Evolutionary conservation across 2,888 invertebrate genomes (phyloP), one percentile per base, ranked within the genome.

Genomic region (Philereme vetulata): DNA sequence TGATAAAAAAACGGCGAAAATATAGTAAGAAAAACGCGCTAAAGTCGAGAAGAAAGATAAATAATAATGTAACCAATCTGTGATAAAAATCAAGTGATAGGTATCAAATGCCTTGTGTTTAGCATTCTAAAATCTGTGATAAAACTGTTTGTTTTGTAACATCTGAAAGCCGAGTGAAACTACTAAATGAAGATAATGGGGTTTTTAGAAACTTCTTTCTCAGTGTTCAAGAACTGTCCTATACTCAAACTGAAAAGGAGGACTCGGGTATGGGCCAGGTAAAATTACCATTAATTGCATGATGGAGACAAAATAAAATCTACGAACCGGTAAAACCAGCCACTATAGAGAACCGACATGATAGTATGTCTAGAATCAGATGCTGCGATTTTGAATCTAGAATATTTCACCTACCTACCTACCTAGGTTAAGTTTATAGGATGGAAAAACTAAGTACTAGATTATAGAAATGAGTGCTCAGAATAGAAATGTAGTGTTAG

Each of bases 141-240:
- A 53, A 6, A 21, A 21, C 34, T 56, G 44, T 43, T 8, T 36
- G 10, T 48, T 48, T 35, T 35, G 42, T 5, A 9, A 1, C 42
- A 10, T 9, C 21, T 47, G 8, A 9, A 7, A 46, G 4, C 7
- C 5, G 36, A 35, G 11, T 35, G 7, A 6, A 38, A 49, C 8
- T 33, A 34, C 5, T 5, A 21, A n/a, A 5, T 8, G n/a, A 33
- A 42, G 56, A 65, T 64, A 55, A 90, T 90, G 89, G 89, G 89
- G 21, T 88, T 90, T 56, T 67, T 90, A 44, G 76, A 78, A 67
- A 77, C 88, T 46, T 83, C 90, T 33, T 87, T 89, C 60, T 86
- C 90, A 36, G 81, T 90, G 74, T 89, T 90, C 68, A 90, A 86
- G 81, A 89, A 83, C 80, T 90, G 90, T 55, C 90, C 90, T 0